Evolutionary conservation across 2,113 vertebrate species (phyloP).

Genomic region (Burhinus bistriatus): DNA sequence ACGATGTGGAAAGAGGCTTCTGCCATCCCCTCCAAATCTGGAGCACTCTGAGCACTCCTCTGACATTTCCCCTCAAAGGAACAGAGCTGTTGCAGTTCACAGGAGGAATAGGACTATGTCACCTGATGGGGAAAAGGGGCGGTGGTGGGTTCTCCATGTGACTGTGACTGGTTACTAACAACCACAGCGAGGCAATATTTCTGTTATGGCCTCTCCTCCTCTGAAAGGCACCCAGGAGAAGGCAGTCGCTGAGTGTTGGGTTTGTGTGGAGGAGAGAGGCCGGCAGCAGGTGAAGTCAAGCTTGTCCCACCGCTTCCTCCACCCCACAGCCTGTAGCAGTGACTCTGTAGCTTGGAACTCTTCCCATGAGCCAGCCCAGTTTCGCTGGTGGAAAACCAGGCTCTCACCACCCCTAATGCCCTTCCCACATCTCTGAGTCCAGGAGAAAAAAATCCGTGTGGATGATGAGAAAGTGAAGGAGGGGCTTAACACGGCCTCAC

Average conservation of each 20-base stretch:
- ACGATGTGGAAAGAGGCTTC: not conserved
- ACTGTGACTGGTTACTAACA: not conserved
- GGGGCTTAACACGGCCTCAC: fast-evolving
- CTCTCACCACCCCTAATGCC: not conserved
- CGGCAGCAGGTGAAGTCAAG: not conserved
- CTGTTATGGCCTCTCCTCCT: not conserved
- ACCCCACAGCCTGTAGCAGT: not conserved
- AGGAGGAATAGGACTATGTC: not conserved
- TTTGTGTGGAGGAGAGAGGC: not conserved
- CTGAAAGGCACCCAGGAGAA: not conserved
- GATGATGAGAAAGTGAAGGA: not conserved
- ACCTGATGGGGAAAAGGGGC: not conserved
- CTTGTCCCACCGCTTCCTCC: not conserved
- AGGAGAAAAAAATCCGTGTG: not conserved
- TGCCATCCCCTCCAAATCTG: not conserved
- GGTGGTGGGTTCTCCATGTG: not conserved
- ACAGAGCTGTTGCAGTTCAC: not conserved
- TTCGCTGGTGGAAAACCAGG: not conserved
- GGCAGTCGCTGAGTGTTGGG: not conserved
- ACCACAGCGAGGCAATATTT: not conserved
- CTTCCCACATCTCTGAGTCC: not conserved
- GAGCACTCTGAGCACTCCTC: not conserved
- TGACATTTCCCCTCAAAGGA: not conserved
- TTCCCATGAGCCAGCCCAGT: not conserved
- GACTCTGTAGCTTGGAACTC: not conserved